Percentiles rank a stretch among this genome's conserved stretches.
Conservation (phyloP, 2,797 vertebrate genomes). For the Pelodytes ibericus region DNA sequence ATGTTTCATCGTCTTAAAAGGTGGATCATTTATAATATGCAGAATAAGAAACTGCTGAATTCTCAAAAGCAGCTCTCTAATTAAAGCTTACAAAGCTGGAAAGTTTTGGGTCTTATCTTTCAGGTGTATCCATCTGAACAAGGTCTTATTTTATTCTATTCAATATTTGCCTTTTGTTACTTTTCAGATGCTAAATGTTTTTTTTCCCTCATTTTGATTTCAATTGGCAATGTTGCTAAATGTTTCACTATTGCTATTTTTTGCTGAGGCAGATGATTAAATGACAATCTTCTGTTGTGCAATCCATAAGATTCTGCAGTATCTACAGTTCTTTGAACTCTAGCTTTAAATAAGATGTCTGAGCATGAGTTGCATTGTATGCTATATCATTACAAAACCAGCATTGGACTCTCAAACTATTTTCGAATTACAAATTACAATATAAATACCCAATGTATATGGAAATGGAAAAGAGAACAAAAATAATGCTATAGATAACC, state of each 20-base stretch:
- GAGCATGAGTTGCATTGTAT: no score
- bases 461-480: no score
- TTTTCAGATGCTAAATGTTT: slow-evolving; percentile 29
- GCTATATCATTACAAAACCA: no score
- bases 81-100: slow-evolving; percentile 54
- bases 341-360: no score
- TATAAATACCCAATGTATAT: no score
- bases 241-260: slow-evolving; percentile 29
- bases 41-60: slow-evolving; percentile 54
- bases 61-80: slow-evolving; percentile 45
- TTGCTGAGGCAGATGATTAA: slow-evolving; percentile 20
- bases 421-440: no score
- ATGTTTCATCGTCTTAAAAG: slow-evolving; percentile 53
- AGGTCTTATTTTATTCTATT: slow-evolving; percentile 31
- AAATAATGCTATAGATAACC: no score
- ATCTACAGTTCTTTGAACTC: no score
- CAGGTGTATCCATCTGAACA: slow-evolving; percentile 45
- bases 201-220: slow-evolving; percentile 25
- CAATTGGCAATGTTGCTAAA: slow-evolving; percentile 16
- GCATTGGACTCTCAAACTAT: no score
- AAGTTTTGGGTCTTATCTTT: slow-evolving; percentile 46
- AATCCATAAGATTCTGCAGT: no score
- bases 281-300: slow-evolving; percentile 16
- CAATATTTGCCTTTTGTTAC: slow-evolving; percentile 44
- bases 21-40: slow-evolving; percentile 54